These are phyloP conservation scores for Altica lythri DNA, from an alignment of 2,888 invertebrate genomes.

Conservation along the genomic window DNA sequence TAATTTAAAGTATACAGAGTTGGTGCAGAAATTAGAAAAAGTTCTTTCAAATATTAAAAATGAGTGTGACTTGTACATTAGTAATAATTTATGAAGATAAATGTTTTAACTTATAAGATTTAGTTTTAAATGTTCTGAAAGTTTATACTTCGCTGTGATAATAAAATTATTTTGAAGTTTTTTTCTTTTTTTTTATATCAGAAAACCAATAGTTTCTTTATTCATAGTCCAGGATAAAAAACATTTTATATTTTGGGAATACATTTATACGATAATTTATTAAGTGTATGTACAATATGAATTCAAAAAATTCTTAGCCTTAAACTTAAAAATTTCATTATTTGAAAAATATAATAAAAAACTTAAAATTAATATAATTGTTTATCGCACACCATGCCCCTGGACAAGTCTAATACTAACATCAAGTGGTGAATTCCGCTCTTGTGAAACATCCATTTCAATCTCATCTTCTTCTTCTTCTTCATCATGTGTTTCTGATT, in stretches of 20 bases:
- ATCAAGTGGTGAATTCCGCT: constrained; percentile 55
- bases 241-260: no score
- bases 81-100: constrained; percentile 1
- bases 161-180: constrained; percentile 16
- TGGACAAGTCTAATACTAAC: constrained; percentile 51
- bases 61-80: constrained; percentile 24
- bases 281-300: no score
- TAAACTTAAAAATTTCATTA: no score
- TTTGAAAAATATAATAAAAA: no score
- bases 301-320: no score
- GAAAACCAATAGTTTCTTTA: neutral
- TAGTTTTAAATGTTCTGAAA: neutral
- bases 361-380: no score
- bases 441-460: constrained; percentile 56
- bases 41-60: constrained; percentile 29
- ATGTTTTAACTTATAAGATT: neutral
- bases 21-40: constrained; percentile 39
- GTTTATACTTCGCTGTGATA: constrained; percentile 26
- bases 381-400: constrained; percentile 47
- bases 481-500: constrained; percentile 66
- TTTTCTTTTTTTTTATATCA: neutral
- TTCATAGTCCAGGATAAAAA: no score
- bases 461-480: constrained; percentile 67
- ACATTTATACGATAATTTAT: no score
- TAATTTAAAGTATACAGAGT: constrained; percentile 41